Conservation (phyloP, 2,113 vertebrate genomes). For the Patagioenas fasciata region DNA sequence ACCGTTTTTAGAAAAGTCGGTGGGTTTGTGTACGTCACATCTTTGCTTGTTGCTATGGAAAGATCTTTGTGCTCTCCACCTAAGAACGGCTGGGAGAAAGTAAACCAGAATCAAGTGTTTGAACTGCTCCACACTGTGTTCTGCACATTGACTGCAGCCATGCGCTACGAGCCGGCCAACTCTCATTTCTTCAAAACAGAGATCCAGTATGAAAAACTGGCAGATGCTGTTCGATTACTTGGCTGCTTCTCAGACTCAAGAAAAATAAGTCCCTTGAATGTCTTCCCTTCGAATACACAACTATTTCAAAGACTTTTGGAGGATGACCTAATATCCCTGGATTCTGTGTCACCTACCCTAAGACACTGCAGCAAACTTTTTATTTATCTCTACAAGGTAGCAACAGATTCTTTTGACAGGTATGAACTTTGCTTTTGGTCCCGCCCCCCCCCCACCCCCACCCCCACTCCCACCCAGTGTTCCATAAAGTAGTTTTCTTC, state of each 20-base stretch:
- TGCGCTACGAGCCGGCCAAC: constrained; percentile 98
- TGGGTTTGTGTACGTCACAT: constrained; percentile 96
- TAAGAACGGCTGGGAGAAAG: constrained; percentile 90
- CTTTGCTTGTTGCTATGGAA: constrained; percentile 96
- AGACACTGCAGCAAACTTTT: constrained; percentile 97
- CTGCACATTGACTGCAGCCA: constrained; percentile 93
- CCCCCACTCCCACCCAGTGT: background rate
- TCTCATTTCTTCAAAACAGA: constrained; percentile 97
- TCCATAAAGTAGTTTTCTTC: background rate
- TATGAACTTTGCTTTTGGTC: constrained; percentile 68
- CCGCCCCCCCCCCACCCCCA: too few relatives aligned
- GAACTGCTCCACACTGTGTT: constrained; percentile 94
- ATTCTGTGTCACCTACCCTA: constrained; percentile 89
- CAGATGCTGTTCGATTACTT: constrained; percentile 93
- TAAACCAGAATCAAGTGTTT: constrained; percentile 94
- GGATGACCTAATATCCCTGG: constrained; percentile 82
- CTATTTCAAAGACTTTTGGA: constrained; percentile 94
- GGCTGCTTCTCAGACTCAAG: constrained; percentile 95
- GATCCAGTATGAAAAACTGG: constrained; percentile 98
- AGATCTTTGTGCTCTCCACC: constrained; percentile 87
- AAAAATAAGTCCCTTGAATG: constrained; percentile 85
- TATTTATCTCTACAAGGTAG: constrained; percentile 97
- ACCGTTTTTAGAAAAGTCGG: constrained; percentile 98
- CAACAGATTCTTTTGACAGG: constrained; percentile 99
- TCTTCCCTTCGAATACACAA: constrained; percentile 91